Evolutionary conservation across 1,140 invertebrate species (phyloP), one percentile per base, ranked within the genome.

Genomic region (Anoplophora glabripennis): DNA sequence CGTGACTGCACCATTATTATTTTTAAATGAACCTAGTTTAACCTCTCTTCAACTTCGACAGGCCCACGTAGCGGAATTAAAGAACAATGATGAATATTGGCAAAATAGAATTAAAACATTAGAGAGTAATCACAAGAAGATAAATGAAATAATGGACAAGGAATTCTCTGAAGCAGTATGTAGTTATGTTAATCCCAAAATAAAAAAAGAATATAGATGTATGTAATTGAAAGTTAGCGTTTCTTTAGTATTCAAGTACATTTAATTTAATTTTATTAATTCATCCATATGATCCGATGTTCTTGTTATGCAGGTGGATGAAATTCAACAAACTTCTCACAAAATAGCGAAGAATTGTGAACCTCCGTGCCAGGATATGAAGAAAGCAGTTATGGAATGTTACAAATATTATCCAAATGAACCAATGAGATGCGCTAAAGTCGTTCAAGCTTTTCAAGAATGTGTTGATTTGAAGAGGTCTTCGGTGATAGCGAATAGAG

Each of bases 11-110:
- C 68, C 66, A 35, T 57, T 28, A 28, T 28, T 65, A 42, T 73
- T 65, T 57, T 40, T 71, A 10, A 66, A 68, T 61, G 72, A 74
- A 66, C 72, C 74, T 45, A 68, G 63, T 59, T 47, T 72, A 65
- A 76, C 72, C 33, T 69, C 72, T 52, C 58, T 74, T 65, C 72
- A 75, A 72, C 53, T 75, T 60, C 66, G 69, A 66, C 71, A 74
- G 67, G 66, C 65, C 36, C 67, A 70, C 58, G 48, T 68, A 57
- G 66, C 66, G 21, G 67, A 72, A 61, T 55, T 76, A 40, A 70
- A 71, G 59, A 72, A 74, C 38, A 76, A 76, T 59, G 78, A 83
- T 63, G 63, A 75, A 7, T 83, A 83, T 64, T 84, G 81, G 81
- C 71, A 77, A 17, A 74, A 73, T 15, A 75, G 81, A 15, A 63